Conservation (phyloP, 2,888 invertebrate genomes). For the Limnephilus lunatus region DNA sequence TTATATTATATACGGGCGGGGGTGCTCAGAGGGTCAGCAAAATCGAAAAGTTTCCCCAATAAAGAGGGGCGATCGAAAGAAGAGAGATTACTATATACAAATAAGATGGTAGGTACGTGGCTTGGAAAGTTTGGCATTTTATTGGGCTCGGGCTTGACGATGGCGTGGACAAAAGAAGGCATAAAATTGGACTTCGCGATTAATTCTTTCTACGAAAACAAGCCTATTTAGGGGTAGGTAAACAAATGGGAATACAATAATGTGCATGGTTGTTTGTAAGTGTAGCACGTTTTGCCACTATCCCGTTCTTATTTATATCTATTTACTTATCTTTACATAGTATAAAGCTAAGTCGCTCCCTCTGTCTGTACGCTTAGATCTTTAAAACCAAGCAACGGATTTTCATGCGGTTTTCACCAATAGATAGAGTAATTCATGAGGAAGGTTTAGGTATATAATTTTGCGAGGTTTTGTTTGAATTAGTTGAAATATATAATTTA, state of each 20-base stretch:
- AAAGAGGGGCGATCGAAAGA: conserved; percentile 2
- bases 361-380: too few relatives aligned
- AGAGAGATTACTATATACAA: neutral
- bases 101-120: neutral
- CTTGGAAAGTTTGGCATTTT: neutral
- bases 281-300: neutral
- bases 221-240: neutral
- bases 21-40: neutral
- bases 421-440: too few relatives aligned
- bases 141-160: neutral
- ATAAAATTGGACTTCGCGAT: neutral
- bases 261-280: neutral
- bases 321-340: neutral
- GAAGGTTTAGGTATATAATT: too few relatives aligned
- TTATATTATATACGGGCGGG: conserved; percentile 3
- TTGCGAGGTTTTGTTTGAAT: too few relatives aligned
- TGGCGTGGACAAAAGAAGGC: neutral
- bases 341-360: too few relatives aligned
- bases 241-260: neutral
- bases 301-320: neutral
- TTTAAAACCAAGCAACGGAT: too few relatives aligned
- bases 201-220: neutral
- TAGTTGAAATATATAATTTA: too few relatives aligned
- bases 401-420: too few relatives aligned
- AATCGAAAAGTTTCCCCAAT: conserved; percentile 14